phyloP scores from a whole-genome alignment of 64 coral and sea anemone species.

The Anthopleura sola region DNA sequence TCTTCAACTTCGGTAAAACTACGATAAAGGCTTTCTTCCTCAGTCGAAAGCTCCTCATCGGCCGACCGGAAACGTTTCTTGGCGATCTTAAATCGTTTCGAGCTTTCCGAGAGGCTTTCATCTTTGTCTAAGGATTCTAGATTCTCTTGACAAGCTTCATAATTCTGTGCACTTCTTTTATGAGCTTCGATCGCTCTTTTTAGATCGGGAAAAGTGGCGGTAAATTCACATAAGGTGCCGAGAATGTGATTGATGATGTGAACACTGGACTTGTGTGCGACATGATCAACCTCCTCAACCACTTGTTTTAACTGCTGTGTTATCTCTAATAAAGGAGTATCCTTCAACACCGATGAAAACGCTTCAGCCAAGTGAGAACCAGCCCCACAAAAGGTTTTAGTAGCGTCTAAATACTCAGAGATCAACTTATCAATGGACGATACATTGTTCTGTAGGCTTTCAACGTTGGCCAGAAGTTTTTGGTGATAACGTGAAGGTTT shows the following conservation, averaged over 20 bases:
- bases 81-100: conserved; percentile 73
- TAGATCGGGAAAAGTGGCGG: conserved; percentile 89
- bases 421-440: conserved; percentile 79
- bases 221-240: conserved; percentile 89
- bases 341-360: conserved; percentile 85
- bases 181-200: conserved; percentile 90
- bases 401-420: conserved; percentile 90
- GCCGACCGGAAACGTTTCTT: conserved; percentile 87
- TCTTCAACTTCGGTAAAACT: conserved; percentile 92
- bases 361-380: conserved; percentile 89
- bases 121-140: conserved; percentile 86
- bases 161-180: conserved; percentile 85
- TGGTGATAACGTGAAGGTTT: conserved; percentile 64
- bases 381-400: conserved; percentile 83
- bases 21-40: conserved; percentile 81
- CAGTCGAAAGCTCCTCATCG: conserved; percentile 70
- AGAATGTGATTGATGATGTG: conserved; percentile 88
- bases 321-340: conserved; percentile 92
- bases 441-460: conserved; percentile 78
- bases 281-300: conserved; percentile 88
- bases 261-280: conserved; percentile 87
- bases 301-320: conserved; percentile 97
- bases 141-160: conserved; percentile 90
- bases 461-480: conserved; percentile 80
- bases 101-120: conserved; percentile 63